Evolutionary conservation across 2,797 vertebrate species (phyloP), one percentile per base, ranked within the genome.

Genomic region (Anguilla anguilla): DNA sequence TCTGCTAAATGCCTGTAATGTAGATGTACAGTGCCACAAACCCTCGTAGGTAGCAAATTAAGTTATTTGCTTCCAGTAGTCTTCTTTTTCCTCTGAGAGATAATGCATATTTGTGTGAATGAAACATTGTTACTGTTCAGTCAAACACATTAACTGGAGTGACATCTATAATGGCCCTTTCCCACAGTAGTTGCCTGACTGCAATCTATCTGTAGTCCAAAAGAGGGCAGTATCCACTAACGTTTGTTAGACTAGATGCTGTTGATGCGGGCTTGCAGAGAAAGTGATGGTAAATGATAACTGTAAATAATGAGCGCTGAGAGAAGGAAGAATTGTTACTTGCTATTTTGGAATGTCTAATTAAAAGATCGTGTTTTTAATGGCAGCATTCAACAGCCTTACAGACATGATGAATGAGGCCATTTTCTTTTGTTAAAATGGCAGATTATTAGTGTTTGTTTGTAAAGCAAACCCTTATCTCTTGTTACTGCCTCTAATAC

Each of bases 221-320:
- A 43, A 86, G 85, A 67, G n/a, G 85, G 64, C 85, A 69, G 25
- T 86, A 51, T 72, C 25, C 35, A 19, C n/a, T 72, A 11, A 86
- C 35, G 28, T 85, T 43, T 53, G 51, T 74, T 35, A 59, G 59
- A 55, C 10, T 28, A 28, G 13, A 83, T 13, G 6, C 2, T 83
- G 43, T 13, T 39, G 22, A 53, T n/a, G 64, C 49, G 13, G 61
- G 49, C 31, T 49, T 55, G 82, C 31, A 39, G 19, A 57, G 67
- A 72, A 49, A 28, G n/a, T 7, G 83, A n/a, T 79, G 35, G 2
- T 79, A 79, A 79, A 46, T 77, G 35, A 39, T 77, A 39, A 15
- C 6, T 35, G 72, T 39, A 35, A 77, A 39, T 79, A 7, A 64
- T 64, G 61, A 79, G 19, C 46, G 74, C 35, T 79, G 74, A 43